A percentile compares a stretch with the other conserved stretches of the same genome.
Conservation (phyloP, 2,888 invertebrate genomes). For the Ceraclea dissimilis region DNA sequence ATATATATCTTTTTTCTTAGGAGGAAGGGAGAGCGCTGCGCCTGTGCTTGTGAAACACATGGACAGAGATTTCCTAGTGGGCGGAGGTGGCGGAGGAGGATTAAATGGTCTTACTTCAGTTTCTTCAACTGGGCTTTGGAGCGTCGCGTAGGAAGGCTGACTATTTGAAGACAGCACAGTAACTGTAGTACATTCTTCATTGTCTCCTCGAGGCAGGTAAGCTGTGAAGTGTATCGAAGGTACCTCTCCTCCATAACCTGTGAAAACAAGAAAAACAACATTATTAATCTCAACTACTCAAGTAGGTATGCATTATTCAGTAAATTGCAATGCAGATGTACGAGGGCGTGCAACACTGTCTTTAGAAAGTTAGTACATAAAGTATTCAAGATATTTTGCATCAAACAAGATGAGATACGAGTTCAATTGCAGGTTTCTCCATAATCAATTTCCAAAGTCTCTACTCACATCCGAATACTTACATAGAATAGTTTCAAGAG, state of each 20-base stretch:
- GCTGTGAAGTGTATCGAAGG: constrained; percentile 70
- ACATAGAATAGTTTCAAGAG: too few relatives aligned
- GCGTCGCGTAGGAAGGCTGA: constrained; percentile 34
- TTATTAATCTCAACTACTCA: too few relatives aligned
- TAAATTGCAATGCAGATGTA: too few relatives aligned
- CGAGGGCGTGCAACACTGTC: too few relatives aligned
- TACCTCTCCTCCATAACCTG: constrained; percentile 74
- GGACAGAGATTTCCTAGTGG: constrained; percentile 63
- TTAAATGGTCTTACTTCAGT: constrained; percentile 29
- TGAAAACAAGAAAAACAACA: constrained; percentile 29
- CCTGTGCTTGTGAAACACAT: constrained; percentile 84
- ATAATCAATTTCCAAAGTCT: too few relatives aligned
- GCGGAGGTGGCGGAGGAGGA: constrained; percentile 42
- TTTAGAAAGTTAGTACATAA: too few relatives aligned
- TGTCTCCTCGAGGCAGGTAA: constrained; percentile 57
- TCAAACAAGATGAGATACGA: too few relatives aligned
- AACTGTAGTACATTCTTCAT: constrained; percentile 48
- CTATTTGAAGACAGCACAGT: constrained; percentile 33
- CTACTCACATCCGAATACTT: too few relatives aligned
- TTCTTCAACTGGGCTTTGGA: constrained; percentile 33
- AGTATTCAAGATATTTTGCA: too few relatives aligned
- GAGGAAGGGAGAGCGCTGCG: constrained; percentile 74
- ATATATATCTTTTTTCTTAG: constrained; percentile 87
- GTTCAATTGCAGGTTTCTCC: too few relatives aligned
- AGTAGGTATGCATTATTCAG: too few relatives aligned